Base-by-base conservation (phyloP, 2,797 vertebrate species). In the Synanceia verrucosa region DNA sequence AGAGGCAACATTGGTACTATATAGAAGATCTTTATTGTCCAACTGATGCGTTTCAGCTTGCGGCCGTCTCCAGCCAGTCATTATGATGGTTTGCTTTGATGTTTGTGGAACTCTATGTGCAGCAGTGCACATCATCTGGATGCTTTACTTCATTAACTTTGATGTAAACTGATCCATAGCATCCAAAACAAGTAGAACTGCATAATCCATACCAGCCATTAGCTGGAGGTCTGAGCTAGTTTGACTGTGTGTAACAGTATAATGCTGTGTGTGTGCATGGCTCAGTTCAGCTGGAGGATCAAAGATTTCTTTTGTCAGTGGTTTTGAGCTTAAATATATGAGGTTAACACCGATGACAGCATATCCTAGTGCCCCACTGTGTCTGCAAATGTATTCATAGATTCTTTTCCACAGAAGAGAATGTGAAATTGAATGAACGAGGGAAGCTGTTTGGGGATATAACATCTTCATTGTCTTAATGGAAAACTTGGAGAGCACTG, bases 381-480 rank as follows among this genome's bases (percentile, higher is more conserved):
- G 18, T 48, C 24, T 65, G 37, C 3, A 72, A 37, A 64, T 65
- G 57, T 69, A 61, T 63, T 65, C 12, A 55, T 47, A 58, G 21
- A 64, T 78, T 73, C 9, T 62, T 69, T 67, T 57, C 26, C 26
- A 44, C 23, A 9, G 26, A 26, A 39, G 16, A 58, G 12, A 59
- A 37, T 57, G 52, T 34, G 18, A 33, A 62, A 33, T 36, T 33
- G 16, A 62, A 41, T 37, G 33, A 68, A 81, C 9, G 16, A 44
- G 24, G 14, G 21, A 63, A 57, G 19, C 43, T 67, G 41, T 48
- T 58, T 26, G 28, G 37, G 47, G 56, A 61, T 48, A 19, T 46
- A 33, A 53, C 56, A 63, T 87, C 63, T 82, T 77, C 60, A 78
- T 76, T 23, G 24, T 75, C 60, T 37, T 87, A 86, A 86, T 86